Evolutionary conservation across 2,113 vertebrate genomes (phyloP), one percentile per base, ranked within the genome.

Genomic region (Nettapus auritus): DNA sequence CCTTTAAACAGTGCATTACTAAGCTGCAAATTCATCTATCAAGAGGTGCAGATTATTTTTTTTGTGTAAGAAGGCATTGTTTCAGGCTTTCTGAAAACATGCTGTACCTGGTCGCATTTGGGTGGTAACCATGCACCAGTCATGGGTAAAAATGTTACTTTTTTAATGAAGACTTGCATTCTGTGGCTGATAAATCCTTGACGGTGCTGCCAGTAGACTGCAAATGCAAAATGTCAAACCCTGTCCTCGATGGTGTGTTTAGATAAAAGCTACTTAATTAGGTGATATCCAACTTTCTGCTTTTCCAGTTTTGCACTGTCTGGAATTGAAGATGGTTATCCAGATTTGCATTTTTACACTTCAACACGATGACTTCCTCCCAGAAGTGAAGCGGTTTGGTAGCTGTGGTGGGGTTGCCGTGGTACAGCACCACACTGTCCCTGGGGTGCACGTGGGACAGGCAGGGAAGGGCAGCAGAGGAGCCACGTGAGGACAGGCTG

Each of bases 221-320:
- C 34, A 76, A 68, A 71, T 6, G 9, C n/a, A 26, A 20, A 56
- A 23, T 75, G 36, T 68, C 4, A 6, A 23, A 13, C 83, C 13
- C 1, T 0, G 0, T 75, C 86, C 52, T 66, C 15, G 5, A 0
- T 26, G 42, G 34, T 0, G 0, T 26, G 3, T 87, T 91, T 46
- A 73, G 22, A 46, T 68, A 34, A 7, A 7, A 22, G 28, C 6
- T 8, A 28, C 29, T 33, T 66, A n/a, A 34, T 18, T 25, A 53
- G 40, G 40, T 36, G 70, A 4, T 44, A 83, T 87, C 0, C 1
- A 82, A 36, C 10, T n/a, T 74, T 29, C 28, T 63, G 59, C 42
- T 17, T 36, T 36, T 26, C 48, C 46, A 19, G 21, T 84, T 16
- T 44, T 69, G 53, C 29, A 11, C 75, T 68, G 48, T 76, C 7